Conservation (phyloP, 2,797 vertebrate genomes). For the Tympanoctomys barrerae region DNA sequence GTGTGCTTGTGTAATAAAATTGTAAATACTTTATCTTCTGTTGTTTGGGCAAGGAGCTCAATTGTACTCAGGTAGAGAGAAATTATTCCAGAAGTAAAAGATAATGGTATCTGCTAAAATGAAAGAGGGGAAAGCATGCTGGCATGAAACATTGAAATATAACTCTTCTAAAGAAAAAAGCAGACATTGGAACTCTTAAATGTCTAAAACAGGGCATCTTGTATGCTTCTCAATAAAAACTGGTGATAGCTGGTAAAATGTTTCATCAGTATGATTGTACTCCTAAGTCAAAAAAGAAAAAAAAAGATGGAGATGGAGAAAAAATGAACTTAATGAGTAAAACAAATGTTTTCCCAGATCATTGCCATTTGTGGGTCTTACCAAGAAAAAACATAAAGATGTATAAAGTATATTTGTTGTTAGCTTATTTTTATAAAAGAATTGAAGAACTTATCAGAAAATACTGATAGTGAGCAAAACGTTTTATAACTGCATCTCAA, state of each 20-base stretch:
- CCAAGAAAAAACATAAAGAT: conserved; percentile 31
- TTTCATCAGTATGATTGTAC: conserved; percentile 71
- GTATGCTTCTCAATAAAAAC: conserved; percentile 79
- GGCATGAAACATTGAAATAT: conserved; percentile 68
- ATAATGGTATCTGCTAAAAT: conserved; percentile 79
- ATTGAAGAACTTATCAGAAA: conserved; percentile 33
- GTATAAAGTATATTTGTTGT: conserved; percentile 60
- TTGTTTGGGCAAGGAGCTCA: conserved; percentile 42
- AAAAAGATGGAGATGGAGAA: conserved; percentile 31
- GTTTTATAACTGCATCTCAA: conserved; percentile 58
- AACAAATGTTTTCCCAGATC: conserved; percentile 71
- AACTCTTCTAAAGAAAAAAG: conserved; percentile 77
- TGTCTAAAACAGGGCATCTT: conserved; percentile 81
- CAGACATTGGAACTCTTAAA: conserved; percentile 76
- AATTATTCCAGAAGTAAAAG: conserved; percentile 65
- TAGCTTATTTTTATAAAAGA: conserved; percentile 44
- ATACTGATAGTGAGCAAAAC: conserved; percentile 2
- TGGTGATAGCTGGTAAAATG: conserved; percentile 78
- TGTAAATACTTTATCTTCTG: conserved; percentile 75
- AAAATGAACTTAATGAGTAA: conserved; percentile 74
- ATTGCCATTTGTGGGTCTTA: conserved; percentile 17
- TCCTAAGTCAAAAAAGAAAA: conserved; percentile 66
- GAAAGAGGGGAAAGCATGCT: conserved; percentile 45
- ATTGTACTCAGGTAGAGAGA: conserved; percentile 73
- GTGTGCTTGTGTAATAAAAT: conserved; percentile 71